Base-by-base conservation (phyloP, 2,113 vertebrate species). In the Brachyhypopomus occidentalis region DNA sequence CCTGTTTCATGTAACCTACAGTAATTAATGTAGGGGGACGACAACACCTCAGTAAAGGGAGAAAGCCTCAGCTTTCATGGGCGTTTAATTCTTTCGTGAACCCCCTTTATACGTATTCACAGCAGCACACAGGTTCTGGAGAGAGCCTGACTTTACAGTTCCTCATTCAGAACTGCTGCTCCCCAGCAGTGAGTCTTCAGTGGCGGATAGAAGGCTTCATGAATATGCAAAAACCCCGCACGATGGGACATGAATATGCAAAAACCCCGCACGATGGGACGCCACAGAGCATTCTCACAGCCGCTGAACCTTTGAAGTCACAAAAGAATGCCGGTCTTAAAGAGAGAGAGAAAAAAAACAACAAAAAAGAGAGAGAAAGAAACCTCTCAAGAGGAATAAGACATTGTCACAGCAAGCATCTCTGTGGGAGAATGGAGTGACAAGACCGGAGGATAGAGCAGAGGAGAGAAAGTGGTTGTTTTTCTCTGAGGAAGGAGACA, bases 241-340 rank as follows among this genome's bases (percentile, higher is more conserved):
- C 90, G 91, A 90, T 84, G 75, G 75, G 30, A 70, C 19, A 91
- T 94, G 90, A 92, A 92, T 92, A 92, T 92, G 90, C 88, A 91
- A 86, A 80, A 82, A 52, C 30, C 72, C 75, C 70, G 60, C 88
- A 91, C 90, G 91, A 90, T 85, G 75, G 75, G 30, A 70, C 16
- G 73, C 76, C 72, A 77, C 72, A 80, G 79, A n/a, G 79, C 84
- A 85, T 84, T 86, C 71, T 34, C 80, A 82, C 86, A 80, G 25
- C 86, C 85, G 88, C 72, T 80, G 84, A 86, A 14, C 81, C 88
- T 92, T 90, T 93, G 88, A 93, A 90, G 89, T 90, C 67, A 25
- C 41, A 74, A 87, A 78, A 87, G 85, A 89, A 89, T 75, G 85
- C 78, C 77, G 84, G 86, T 80, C 17, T 80, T 78, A 72, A 73